These are phyloP conservation scores for Ammodytes marinus DNA, from an alignment of 2,113 vertebrate genomes.

Conservation along the genomic window DNA sequence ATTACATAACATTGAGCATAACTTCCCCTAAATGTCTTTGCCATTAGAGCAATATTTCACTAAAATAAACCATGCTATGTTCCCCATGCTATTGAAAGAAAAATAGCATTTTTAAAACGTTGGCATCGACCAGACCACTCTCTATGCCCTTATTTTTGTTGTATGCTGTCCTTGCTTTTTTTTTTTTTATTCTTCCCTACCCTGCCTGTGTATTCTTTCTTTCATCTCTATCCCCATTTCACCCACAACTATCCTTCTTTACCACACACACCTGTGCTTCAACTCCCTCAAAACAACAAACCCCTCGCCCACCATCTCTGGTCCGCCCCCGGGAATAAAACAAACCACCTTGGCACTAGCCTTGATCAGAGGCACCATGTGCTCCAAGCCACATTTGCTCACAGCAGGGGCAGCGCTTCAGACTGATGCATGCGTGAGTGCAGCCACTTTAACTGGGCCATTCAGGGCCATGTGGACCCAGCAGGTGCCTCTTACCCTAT, in stretches of 20 bases:
- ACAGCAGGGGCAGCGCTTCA: slow-evolving; percentile 70
- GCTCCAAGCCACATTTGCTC: slow-evolving; percentile 51
- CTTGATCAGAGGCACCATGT: slow-evolving; percentile 68
- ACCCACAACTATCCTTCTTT: slow-evolving; percentile 36
- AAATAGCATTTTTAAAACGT: not conserved
- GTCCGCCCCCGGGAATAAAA: slow-evolving; percentile 24
- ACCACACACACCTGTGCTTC: slow-evolving; percentile 70
- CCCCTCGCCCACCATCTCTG: slow-evolving; percentile 11
- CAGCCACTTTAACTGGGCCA: slow-evolving; percentile 66
- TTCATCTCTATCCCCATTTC: slow-evolving; percentile 10
- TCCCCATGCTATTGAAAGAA: not conserved
- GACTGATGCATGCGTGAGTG: slow-evolving; percentile 74
- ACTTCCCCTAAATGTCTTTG: not conserved
- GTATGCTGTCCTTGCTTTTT: slow-evolving; percentile 15
- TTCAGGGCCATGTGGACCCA: slow-evolving; percentile 76
- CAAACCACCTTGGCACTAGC: slow-evolving; percentile 58
- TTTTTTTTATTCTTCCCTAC: not conserved
- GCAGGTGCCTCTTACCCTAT: slow-evolving; percentile 68
- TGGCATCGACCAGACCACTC: not conserved
- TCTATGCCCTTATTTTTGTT: not conserved
- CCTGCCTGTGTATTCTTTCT: not conserved
- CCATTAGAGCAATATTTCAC: not conserved
- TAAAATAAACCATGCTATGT: not conserved
- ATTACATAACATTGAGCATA: no score
- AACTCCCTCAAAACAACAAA: slow-evolving; percentile 23